phyloP scores from a whole-genome alignment of 1,140 invertebrate genomes.

The Hylaeus volcanicus region DNA sequence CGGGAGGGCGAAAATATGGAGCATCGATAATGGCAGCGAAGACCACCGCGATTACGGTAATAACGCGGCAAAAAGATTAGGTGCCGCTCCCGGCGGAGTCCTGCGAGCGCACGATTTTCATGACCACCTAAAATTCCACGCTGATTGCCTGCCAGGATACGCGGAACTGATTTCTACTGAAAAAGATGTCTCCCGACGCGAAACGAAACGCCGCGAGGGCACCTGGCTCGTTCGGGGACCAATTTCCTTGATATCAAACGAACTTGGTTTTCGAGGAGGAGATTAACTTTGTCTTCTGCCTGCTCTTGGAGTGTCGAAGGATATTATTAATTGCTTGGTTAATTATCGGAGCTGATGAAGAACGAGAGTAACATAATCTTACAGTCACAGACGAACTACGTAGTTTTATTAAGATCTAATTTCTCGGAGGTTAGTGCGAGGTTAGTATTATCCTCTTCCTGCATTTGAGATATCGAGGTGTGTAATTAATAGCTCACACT shows the following conservation, averaged over 20 bases:
- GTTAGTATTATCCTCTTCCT: not conserved
- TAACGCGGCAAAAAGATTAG: constrained; percentile 41
- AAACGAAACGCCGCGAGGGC: not conserved
- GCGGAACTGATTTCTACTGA: constrained; percentile 4
- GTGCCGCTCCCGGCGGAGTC: not conserved
- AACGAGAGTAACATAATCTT: too few relatives aligned
- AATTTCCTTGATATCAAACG: not conserved
- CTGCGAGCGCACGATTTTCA: constrained; percentile 18
- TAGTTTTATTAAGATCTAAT: too few relatives aligned
- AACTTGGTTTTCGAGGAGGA: not conserved
- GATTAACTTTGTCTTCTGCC: too few relatives aligned
- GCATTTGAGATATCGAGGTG: too few relatives aligned
- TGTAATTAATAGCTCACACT: too few relatives aligned
- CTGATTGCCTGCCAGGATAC: constrained; percentile 11
- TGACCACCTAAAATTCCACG: constrained; percentile 35
- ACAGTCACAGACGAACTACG: too few relatives aligned
- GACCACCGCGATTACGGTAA: constrained; percentile 47
- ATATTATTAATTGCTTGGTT: too few relatives aligned
- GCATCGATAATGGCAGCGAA: constrained; percentile 40
- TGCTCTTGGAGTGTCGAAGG: too few relatives aligned
- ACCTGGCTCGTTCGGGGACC: not conserved
- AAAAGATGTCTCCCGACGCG: constrained; percentile 3
- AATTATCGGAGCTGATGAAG: too few relatives aligned
- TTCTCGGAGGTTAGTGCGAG: too few relatives aligned
- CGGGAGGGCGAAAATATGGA: constrained; percentile 41